Base-by-base conservation (phyloP, 2,797 vertebrate species). In the Silurus lanzhouensis region DNA sequence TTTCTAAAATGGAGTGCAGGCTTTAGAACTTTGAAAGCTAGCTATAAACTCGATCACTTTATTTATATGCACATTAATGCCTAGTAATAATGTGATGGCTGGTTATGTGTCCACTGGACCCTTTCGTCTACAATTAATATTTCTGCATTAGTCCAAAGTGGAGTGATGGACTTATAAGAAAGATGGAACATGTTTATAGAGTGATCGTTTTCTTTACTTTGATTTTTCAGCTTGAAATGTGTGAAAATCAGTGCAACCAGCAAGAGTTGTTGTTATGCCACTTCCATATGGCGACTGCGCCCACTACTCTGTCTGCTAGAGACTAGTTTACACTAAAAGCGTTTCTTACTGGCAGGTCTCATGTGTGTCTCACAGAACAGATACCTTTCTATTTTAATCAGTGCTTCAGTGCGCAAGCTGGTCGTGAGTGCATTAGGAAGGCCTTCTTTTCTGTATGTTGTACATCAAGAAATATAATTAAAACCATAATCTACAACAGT, bases 261-360 rank as follows among this genome's bases (percentile, higher is more conserved):
- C 25, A 82, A 82, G 38, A 71, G 58, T 61, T 88, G 87, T 38
- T 46, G 74, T 86, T 89, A 84, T 86, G 80, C 74, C 83, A 84
- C 71, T 70, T 89, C 88, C 87, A 88, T 86, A 85, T 87, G 88
- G 76, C 61, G 63, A 61, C 75, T 78, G 72, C 81, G 20, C 83
- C 87, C 85, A 85, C 81, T 70, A 67, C 83, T 63, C 48, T 6
- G 15, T 71, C 79, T 79, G 83, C 74, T 46, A 44, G 44, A 82
- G 12, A 22, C 60, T 82, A 86, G 20, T 55, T 60, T 71, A 31
- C 74, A 64, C 60, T 31, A 10, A 74, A 61, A 8, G 58, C 14
- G 17, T 60, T 72, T 83, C 7, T 74, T n/a, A 63, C 20, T 17
- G 27, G 13, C 0, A 13, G 13, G 38, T 80, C 77, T 79, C 22